Evolutionary conservation across 92 coral and sea anemone genomes (phyloP).

Genomic region (Nematostella vectensis): DNA sequence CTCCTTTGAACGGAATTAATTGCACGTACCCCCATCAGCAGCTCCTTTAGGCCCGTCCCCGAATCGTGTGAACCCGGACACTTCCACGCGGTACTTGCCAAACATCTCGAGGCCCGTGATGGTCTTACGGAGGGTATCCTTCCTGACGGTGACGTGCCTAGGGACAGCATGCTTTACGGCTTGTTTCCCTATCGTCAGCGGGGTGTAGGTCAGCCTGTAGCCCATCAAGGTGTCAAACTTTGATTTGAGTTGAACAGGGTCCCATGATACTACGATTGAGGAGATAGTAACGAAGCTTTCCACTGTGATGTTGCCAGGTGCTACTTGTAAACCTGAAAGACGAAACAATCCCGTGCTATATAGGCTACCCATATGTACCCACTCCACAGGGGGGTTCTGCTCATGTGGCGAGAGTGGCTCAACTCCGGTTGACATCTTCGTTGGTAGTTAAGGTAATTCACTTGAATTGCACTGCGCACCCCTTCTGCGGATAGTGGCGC

Average conservation of each 20-base stretch:
- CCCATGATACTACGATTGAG: conserved; percentile 44
- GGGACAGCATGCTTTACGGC: conserved; percentile 14
- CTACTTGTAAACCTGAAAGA: conserved; percentile 35
- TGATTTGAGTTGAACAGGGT: conserved; percentile 35
- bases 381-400: no score
- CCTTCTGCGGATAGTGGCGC: no score
- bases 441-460: no score
- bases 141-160: conserved; percentile 33
- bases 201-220: conserved; percentile 48
- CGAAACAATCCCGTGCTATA: background rate
- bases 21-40: conserved; percentile 40
- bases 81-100: conserved; percentile 41
- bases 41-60: conserved; percentile 54
- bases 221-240: conserved; percentile 43
- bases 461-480: no score
- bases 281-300: conserved; percentile 49
- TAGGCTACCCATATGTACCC: no score
- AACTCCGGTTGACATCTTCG: no score
- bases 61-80: conserved; percentile 54
- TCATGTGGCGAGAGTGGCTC: no score
- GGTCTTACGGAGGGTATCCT: conserved; percentile 9
- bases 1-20: no score
- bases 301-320: conserved; percentile 46
- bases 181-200: conserved; percentile 50
- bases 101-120: conserved; percentile 33